Conservation (phyloP, 2,797 vertebrate genomes). For the Amazonetta brasiliensis region DNA sequence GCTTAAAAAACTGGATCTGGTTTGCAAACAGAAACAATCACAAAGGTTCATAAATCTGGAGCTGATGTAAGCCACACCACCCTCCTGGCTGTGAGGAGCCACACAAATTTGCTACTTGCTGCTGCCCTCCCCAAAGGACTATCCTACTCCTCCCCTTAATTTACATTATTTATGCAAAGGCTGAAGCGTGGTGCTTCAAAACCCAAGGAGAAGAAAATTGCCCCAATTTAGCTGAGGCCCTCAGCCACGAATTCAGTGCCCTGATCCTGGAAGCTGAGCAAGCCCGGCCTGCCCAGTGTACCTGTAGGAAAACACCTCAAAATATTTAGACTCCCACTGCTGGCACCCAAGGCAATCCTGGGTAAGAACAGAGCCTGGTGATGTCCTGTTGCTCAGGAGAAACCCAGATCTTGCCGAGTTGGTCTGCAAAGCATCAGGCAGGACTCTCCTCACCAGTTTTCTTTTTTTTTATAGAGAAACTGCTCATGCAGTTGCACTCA, state of each 20-base stretch:
- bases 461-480: neutral
- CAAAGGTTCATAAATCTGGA: neutral
- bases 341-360: neutral
- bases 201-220: neutral
- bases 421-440: neutral
- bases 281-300: neutral
- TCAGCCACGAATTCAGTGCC: neutral
- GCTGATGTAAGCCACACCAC: fast-evolving
- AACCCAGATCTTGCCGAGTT: neutral
- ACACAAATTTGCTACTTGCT: neutral
- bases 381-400: neutral
- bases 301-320: neutral
- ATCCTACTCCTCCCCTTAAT: neutral
- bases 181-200: neutral
- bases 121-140: neutral
- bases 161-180: neutral
- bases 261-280: neutral
- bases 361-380: neutral
- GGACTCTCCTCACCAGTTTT: neutral
- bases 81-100: neutral
- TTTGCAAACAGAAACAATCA: neutral
- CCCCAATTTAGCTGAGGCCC: neutral
- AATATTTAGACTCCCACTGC: neutral
- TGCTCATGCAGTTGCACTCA: neutral
- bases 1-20: neutral